Conservation (phyloP, 2,888 invertebrate species). For the Furcula furcula region DNA sequence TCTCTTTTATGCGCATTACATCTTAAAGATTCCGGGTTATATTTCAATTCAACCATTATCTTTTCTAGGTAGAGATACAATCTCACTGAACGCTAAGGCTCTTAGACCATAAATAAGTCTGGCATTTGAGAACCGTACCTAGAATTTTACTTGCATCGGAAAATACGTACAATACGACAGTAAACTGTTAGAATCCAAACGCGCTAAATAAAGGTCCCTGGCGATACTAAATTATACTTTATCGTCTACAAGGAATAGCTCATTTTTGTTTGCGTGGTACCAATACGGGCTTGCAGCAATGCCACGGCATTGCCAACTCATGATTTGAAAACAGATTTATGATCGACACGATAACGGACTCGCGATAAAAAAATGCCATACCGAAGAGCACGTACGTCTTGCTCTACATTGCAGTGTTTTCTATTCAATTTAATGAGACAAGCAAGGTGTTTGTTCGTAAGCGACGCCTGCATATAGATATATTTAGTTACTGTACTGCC, state of each 20-base stretch:
- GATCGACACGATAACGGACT: slow-evolving; percentile 79
- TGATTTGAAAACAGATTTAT: slow-evolving; percentile 81
- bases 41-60: slow-evolving; percentile 36
- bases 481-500: too few relatives aligned
- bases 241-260: slow-evolving; percentile 47
- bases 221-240: slow-evolving; percentile 63
- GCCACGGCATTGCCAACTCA: slow-evolving; percentile 65
- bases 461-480: too few relatives aligned
- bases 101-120: slow-evolving; percentile 73
- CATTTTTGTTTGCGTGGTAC: slow-evolving; percentile 45
- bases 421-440: too few relatives aligned
- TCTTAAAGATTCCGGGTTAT: slow-evolving; percentile 25
- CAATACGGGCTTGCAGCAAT: slow-evolving; percentile 54
- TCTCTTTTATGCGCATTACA: slow-evolving; percentile 13
- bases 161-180: slow-evolving; percentile 79
- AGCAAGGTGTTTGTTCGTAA: too few relatives aligned
- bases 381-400: slow-evolving; percentile 30
- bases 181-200: slow-evolving; percentile 60
- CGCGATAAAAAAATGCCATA: slow-evolving; percentile 78
- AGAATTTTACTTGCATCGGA: slow-evolving; percentile 79
- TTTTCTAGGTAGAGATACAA: slow-evolving; percentile 28
- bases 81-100: slow-evolving; percentile 36
- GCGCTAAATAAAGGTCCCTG: slow-evolving; percentile 52
- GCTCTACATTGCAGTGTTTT: too few relatives aligned
- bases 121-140: slow-evolving; percentile 73